phyloP scores from a whole-genome alignment of 2,113 vertebrate species.

The Triplophysa tibetana region DNA sequence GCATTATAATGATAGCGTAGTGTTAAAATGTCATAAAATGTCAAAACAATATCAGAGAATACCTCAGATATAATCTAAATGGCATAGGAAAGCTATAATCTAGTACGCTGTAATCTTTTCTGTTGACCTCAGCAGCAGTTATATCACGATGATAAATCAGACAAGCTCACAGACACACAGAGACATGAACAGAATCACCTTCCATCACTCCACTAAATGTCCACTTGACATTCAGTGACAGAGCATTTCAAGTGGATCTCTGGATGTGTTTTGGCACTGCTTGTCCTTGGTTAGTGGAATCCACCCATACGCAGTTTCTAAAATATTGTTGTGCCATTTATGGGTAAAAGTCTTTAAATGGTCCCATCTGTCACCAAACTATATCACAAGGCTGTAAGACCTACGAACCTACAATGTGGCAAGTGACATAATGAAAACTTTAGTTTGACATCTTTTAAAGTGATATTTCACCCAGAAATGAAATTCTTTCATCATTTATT shows the following conservation, averaged over 20 bases:
- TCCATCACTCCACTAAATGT: conserved; percentile 1
- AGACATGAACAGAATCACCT: not conserved
- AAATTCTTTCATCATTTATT: too few species aligned
- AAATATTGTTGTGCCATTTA: not conserved
- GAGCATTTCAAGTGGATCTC: conserved; percentile 1
- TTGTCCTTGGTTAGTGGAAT: not conserved
- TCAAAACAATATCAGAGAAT: not conserved
- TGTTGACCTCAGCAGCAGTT: not conserved
- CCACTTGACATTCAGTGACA: conserved; percentile 9
- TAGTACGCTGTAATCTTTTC: too few species aligned
- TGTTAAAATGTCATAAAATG: not conserved
- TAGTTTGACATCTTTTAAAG: too few species aligned
- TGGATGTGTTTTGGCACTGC: not conserved
- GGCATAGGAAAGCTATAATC: too few species aligned
- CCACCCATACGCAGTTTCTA: not conserved
- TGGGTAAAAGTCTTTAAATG: not conserved
- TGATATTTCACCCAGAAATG: too few species aligned
- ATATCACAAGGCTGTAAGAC: too few species aligned
- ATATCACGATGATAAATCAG: not conserved
- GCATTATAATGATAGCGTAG: not conserved
- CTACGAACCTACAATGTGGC: too few species aligned
- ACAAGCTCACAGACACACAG: not conserved
- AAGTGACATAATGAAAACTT: too few species aligned
- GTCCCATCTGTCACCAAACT: too few species aligned
- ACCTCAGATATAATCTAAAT: not conserved